Evolutionary conservation across 2,797 vertebrate species (phyloP), one percentile per base, ranked within the genome.

Genomic region (Zonotrichia albicollis): DNA sequence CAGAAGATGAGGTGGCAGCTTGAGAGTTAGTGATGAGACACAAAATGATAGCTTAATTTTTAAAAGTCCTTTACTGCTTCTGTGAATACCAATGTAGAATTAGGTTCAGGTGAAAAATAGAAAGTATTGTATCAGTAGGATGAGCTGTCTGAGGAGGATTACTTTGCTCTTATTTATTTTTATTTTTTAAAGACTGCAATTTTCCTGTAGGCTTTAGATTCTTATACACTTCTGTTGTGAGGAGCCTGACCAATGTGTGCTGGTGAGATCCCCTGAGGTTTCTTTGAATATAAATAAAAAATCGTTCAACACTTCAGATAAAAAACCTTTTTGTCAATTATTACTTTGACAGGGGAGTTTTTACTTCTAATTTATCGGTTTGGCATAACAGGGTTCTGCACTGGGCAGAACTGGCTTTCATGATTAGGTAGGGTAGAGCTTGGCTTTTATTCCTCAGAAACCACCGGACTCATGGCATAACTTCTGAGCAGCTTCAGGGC

Each of bases 401-500:
- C 5, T 12, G 26, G 12, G 6, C 79, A 21, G 22, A 54, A 34
- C 57, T 82, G 67, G 17, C 58, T 88, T 87, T 78, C 27, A 3
- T 29, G 19, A 40, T 74, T 36, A 45, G 45, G 8, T 73, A 48
- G 19, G 45, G 19, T 30, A 79, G 77, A 87, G n/a, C 70, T 54
- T 84, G 58, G 9, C 26, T 81, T 64, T 64, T 30, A 45, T 70
- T 94, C 40, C 43, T 81, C 7, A 13, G 74, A 70, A 91, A 84
- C 32, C 64, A 57, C 40, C 0, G 0, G 75, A 57, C 46, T 93
- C 43, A 17, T 7, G 57, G 27, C 84, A 27, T 79, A 81, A 91
- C 74, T 74, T 84, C 4, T 67, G 94, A 91, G 92, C 64, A 66
- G 73, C 66, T 87, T 74, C 54, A 90, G 89, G 77, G 85, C 50